A percentile compares a stretch with the other conserved stretches of the same genome.
phyloP scores from a whole-genome alignment of 2,888 invertebrate genomes.

The Drosophila mettleri region DNA sequence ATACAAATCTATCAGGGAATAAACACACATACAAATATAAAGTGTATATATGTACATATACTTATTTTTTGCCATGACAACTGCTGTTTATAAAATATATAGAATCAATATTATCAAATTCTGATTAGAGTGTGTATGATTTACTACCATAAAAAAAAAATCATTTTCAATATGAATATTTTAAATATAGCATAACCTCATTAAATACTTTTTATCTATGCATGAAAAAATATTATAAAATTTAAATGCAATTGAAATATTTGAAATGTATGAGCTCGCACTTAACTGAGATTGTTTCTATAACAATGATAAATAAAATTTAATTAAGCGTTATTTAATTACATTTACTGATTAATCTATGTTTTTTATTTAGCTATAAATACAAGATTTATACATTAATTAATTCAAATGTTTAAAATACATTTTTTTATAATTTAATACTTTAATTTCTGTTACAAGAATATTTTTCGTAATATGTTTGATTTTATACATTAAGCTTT shows the following conservation, averaged over 20 bases:
- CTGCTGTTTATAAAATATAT: conserved; percentile 49
- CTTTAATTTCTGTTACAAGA: no score
- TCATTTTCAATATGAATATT: neutral
- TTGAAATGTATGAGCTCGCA: neutral
- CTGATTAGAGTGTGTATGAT: neutral
- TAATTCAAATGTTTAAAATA: no score
- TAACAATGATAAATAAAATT: neutral
- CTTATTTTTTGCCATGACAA: conserved; percentile 50
- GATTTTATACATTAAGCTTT: neutral
- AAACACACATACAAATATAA: neutral
- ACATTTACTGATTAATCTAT: neutral
- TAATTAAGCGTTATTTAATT: neutral
- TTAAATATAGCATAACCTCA: neutral
- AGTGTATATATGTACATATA: neutral
- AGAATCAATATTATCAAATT: conserved; percentile 27
- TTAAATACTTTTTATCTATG: neutral
- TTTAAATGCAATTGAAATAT: conserved; percentile 3
- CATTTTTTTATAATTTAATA: neutral
- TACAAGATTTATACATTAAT: no score
- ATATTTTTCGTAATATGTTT: no score
- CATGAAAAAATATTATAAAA: neutral
- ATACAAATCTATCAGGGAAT: conserved; percentile 3
- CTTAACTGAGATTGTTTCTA: no score
- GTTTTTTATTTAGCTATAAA: no score
- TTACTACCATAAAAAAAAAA: neutral